Conservation (phyloP, 2,113 vertebrate genomes). For the Hymenochirus boettgeri region DNA sequence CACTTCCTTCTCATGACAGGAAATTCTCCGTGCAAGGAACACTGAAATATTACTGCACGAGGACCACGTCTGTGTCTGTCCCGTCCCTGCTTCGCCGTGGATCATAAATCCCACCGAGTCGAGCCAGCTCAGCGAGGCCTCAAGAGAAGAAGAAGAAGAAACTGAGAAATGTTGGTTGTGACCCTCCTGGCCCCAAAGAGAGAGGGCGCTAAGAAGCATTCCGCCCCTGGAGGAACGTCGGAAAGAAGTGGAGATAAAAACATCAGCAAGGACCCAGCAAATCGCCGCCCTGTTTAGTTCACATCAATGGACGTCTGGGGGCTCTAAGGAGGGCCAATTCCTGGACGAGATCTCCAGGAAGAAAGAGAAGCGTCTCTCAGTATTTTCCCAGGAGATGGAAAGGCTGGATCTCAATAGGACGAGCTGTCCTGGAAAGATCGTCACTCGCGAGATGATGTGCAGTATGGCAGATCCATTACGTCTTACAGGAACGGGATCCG, state of each 20-base stretch:
- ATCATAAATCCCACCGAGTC: constrained; percentile 54
- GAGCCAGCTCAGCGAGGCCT: background rate
- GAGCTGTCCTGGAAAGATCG: background rate
- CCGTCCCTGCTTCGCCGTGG: constrained; percentile 64
- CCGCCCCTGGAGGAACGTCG: background rate
- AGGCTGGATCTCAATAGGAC: background rate
- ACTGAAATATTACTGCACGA: constrained; percentile 70
- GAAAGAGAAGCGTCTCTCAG: background rate
- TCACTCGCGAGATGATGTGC: background rate
- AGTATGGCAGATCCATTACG: background rate
- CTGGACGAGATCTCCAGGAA: background rate
- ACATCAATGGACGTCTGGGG: background rate
- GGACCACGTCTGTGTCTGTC: constrained; percentile 64
- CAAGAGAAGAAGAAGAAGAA: background rate
- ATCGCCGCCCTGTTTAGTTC: background rate
- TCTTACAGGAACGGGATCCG: background rate
- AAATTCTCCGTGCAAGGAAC: constrained; percentile 66
- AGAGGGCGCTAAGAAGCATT: background rate
- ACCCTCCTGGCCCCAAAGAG: background rate
- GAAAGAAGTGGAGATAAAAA: background rate
- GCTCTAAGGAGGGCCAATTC: background rate
- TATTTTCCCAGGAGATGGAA: background rate
- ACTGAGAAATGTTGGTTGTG: background rate
- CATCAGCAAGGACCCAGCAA: background rate
- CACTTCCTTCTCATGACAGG: constrained; percentile 45